Conservation (phyloP, 2,888 invertebrate species). For the Drosophila demipolita region DNA sequence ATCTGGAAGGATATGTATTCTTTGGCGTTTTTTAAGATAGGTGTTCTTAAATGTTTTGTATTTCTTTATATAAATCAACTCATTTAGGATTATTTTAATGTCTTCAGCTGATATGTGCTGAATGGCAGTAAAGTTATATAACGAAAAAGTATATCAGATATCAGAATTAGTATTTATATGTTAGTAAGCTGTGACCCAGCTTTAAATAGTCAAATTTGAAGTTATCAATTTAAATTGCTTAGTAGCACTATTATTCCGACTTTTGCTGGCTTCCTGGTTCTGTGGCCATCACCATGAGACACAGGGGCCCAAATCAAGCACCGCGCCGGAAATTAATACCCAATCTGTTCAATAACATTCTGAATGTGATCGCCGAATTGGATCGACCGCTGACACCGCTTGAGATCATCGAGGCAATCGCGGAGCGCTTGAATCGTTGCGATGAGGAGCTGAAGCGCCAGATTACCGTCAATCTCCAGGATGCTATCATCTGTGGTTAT, state of each 20-base stretch:
- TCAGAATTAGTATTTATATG: neutral
- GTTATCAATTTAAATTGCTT: neutral
- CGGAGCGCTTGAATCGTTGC: slow-evolving; percentile 57
- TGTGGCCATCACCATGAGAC: slow-evolving; percentile 35
- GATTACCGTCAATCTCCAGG: slow-evolving; percentile 60
- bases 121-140: neutral
- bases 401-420: slow-evolving; percentile 60
- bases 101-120: neutral
- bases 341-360: slow-evolving; percentile 53
- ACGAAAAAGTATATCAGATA: neutral
- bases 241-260: neutral
- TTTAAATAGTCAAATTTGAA: neutral
- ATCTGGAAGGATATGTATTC: neutral
- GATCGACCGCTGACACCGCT: slow-evolving; percentile 63
- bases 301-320: slow-evolving; percentile 62
- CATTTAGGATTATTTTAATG: neutral
- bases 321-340: slow-evolving; percentile 67
- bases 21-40: neutral
- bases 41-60: neutral
- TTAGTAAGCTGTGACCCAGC: slow-evolving; percentile 3
- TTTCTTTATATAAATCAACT: neutral
- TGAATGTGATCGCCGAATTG: slow-evolving; percentile 59
- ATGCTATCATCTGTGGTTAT: slow-evolving; percentile 65
- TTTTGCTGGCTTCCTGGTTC: neutral
- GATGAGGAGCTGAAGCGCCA: slow-evolving; percentile 69